Base-by-base conservation (phyloP, 2,888 invertebrate genomes). In the Dicycla oo region DNA sequence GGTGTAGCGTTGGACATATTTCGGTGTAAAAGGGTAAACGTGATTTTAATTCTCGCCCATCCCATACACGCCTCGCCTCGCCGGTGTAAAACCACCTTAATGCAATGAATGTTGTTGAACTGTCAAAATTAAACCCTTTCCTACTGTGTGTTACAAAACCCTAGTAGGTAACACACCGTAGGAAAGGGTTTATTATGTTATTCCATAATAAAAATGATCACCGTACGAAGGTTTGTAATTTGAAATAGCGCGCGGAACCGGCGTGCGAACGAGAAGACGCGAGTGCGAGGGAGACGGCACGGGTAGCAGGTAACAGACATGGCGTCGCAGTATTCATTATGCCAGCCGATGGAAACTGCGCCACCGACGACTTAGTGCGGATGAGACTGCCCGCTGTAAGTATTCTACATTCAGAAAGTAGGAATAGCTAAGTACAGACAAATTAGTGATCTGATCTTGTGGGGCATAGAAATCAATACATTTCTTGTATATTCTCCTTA, bases 321-420 rank as follows among this genome's bases (percentile, higher is more conserved):
- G 92, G 92, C 93, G 92, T 91, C 92, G 90, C 92, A 89, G 88
- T 90, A 89, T 90, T 92, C 91, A 91, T 90, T 90, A 89, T 86
- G 89, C 88, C 88, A 87, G 77, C 83, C 88, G 87, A 88, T 87
- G 88, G 84, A 89, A 86, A 62, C 87, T 88, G 87, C 87, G 81
- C 68, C 61, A n/a, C 54, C 71, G 73, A 43, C 54, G 30, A 40
- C 11, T 13, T 56, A 56, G 23, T 53, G 18, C 6, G 77, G 73
- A 77, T 77, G 38, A 45, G 73, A 26, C 77, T 34, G 13, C 20
- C 23, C 18, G 30, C 11, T 3, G 53, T 65, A 56, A 75, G 47
- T 73, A 72, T 72, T 15, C 8, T 20, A 40, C 49, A 43, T 43
- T n/a, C n/a, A n/a, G n/a, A 20, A n/a, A 43, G 18, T 45, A 53